phyloP scores from a whole-genome alignment of 2,113 vertebrate species.

The Hucho hucho region DNA sequence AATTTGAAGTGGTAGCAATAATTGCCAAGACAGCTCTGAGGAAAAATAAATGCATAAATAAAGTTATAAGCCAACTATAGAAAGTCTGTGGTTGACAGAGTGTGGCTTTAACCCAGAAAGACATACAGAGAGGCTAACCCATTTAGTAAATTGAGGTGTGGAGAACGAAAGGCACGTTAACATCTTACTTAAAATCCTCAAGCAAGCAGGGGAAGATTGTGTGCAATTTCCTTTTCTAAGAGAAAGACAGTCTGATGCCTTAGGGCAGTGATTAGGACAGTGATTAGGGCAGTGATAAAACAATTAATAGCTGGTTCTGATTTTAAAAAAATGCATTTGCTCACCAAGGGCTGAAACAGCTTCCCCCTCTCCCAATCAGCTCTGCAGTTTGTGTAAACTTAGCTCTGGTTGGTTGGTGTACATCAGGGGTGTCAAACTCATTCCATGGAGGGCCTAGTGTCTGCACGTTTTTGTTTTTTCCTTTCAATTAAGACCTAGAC shows the following conservation, averaged over 20 bases:
- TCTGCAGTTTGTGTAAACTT: slow-evolving; percentile 10
- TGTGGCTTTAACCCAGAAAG: slow-evolving; percentile 34
- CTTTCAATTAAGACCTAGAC: too few species aligned
- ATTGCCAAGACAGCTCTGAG: slow-evolving; percentile 46
- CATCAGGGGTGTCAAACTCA: background rate
- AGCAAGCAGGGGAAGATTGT: slow-evolving; percentile 44
- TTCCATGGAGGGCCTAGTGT: too few species aligned
- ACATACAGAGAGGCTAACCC: background rate
- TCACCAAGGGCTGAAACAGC: slow-evolving; percentile 63
- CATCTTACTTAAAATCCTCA: slow-evolving; percentile 44
- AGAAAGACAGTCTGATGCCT: slow-evolving; percentile 39
- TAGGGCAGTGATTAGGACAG: slow-evolving; percentile 43
- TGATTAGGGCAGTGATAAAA: slow-evolving; percentile 54
- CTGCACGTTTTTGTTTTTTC: too few species aligned
- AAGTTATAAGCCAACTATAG: slow-evolving; percentile 39
- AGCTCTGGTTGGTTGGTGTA: background rate
- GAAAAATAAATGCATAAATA: slow-evolving; percentile 56
- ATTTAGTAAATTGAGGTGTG: background rate
- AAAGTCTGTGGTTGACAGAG: slow-evolving; percentile 32
- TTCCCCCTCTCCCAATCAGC: slow-evolving; percentile 33
- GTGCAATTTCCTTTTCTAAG: slow-evolving; percentile 53
- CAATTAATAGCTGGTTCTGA: slow-evolving; percentile 7
- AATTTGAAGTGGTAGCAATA: slow-evolving; percentile 47
- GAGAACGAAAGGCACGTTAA: background rate
- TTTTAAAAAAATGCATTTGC: slow-evolving; percentile 39